Evolutionary conservation across 2,797 vertebrate genomes (phyloP), one percentile per base, ranked within the genome.

Genomic region (Parauchenoglanis punctatus): DNA sequence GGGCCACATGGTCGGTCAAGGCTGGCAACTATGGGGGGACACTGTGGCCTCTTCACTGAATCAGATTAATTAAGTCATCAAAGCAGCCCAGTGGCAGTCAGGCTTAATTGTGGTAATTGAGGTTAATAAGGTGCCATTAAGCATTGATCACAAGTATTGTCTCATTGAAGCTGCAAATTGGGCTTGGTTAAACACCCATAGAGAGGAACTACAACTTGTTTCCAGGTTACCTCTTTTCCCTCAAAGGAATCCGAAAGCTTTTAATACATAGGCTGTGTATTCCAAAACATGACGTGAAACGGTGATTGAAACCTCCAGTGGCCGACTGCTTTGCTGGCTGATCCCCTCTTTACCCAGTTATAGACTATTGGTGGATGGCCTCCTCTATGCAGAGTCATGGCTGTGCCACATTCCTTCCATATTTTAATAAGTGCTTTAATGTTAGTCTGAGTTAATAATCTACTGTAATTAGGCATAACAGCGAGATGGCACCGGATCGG

Each of bases 61-160:
- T 96, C 95, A 95, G 94, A 96, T 96, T 96, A 96, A 96, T 96
- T 96, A 96, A 96, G 94, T 94, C 95, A 96, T 96, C 94, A 96
- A 91, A 96, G 94, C 92, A 92, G 93, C 95, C 94, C 95, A 94
- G 95, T 96, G 95, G 95, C 95, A 95, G 95, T 93, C 92, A 88
- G 94, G 93, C 95, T 95, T 96, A 96, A 96, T 96, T 96, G 95
- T 94, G 95, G 95, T 96, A 95, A 96, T 96, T 95, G 95, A 95
- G 95, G 95, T 96, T 96, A 96, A 96, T 96, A 96, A 96, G 95
- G 95, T 94, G 94, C 93, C 94, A 95, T 96, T 96, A 96, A 93
- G 91, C 93, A 92, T 94, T 96, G 95, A 96, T 96, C 96, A 96
- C 94, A 95, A 95, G 95, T 95, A 95, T 95, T 96, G 95, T 96